phyloP scores from a whole-genome alignment of 2,888 invertebrate genomes.

The Cybosia mesomella region DNA sequence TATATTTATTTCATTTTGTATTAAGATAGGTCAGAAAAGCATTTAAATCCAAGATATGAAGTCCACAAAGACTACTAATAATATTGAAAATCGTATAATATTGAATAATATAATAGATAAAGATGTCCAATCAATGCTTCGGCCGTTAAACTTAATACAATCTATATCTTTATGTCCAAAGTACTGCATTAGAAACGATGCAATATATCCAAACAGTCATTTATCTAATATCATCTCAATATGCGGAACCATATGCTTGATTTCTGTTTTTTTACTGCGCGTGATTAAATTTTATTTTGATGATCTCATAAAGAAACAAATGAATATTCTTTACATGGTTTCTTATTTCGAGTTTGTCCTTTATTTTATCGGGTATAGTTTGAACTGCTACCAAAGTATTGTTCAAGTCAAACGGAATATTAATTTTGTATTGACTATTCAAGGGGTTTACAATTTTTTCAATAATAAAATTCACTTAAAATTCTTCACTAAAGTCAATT shows the following conservation, averaged over 20 bases:
- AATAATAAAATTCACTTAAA: constrained; percentile 1
- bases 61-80: not conserved
- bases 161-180: constrained; percentile 20
- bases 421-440: constrained; percentile 23
- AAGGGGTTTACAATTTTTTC: constrained; percentile 19
- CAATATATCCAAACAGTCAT: constrained; percentile 15
- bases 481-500: constrained; percentile 3
- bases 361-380: constrained; percentile 10
- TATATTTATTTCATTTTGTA: not conserved
- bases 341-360: constrained; percentile 4
- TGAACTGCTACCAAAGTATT: constrained; percentile 15
- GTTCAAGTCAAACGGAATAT: constrained; percentile 15
- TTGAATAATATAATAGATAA: not conserved
- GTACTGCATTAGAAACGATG: constrained; percentile 25
- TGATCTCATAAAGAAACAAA: not conserved
- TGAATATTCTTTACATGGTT: not conserved
- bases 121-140: constrained; percentile 24
- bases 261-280: not conserved
- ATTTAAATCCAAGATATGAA: not conserved
- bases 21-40: not conserved
- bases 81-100: not conserved
- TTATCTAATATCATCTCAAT: constrained; percentile 11
- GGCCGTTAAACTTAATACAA: constrained; percentile 30
- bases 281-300: not conserved
- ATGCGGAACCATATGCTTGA: not conserved